Conservation (phyloP, 2,888 invertebrate genomes). For the Mimachlamys varia region DNA sequence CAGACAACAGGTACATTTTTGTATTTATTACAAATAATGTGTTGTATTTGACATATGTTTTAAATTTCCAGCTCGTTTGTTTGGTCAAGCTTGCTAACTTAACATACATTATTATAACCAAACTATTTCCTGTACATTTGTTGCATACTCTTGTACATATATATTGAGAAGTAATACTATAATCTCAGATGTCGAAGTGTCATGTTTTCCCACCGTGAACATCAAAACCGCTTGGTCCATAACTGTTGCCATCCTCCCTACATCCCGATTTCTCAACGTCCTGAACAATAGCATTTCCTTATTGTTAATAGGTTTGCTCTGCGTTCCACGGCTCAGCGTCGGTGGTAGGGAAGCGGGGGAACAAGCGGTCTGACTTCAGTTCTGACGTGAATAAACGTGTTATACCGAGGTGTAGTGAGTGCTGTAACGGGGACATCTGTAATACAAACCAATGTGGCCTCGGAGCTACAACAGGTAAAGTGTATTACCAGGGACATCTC, state of each 20-base stretch:
- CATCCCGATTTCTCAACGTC: too few relatives aligned
- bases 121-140: too few relatives aligned
- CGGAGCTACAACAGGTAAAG: conserved; percentile 24
- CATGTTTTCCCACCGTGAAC: too few relatives aligned
- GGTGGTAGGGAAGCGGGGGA: conserved; percentile 36
- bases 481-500: conserved; percentile 31
- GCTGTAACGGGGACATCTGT: conserved; percentile 40
- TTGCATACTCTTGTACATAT: too few relatives aligned
- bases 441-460: background rate
- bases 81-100: too few relatives aligned
- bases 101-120: too few relatives aligned
- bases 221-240: too few relatives aligned
- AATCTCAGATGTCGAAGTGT: too few relatives aligned
- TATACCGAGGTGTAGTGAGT: background rate
- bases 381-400: conserved; percentile 37
- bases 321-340: background rate
- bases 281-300: background rate
- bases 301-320: background rate
- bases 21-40: background rate
- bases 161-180: too few relatives aligned
- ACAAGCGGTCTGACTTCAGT: background rate
- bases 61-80: too few relatives aligned
- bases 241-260: too few relatives aligned
- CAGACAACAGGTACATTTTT: background rate
- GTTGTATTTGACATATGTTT: too few relatives aligned